A percentile compares a stretch with the other conserved stretches of the same genome.
These are phyloP conservation scores for Parelbella ahira DNA, from an alignment of 2,888 invertebrate genomes.

Conservation along the genomic window DNA sequence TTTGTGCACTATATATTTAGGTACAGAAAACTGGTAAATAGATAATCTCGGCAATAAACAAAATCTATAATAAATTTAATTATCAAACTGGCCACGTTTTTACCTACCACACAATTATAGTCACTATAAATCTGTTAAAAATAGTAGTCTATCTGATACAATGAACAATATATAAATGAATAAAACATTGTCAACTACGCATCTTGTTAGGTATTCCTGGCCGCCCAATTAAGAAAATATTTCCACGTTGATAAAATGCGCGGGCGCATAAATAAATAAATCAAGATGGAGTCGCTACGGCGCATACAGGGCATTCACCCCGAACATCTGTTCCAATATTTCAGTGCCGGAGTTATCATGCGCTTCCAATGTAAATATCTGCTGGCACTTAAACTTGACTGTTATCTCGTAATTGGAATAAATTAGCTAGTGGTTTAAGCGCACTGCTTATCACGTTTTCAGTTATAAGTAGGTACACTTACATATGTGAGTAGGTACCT, in stretches of 20 bases:
- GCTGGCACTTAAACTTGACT: constrained; percentile 34
- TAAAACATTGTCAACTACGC: constrained; percentile 24
- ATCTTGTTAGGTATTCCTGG: constrained; percentile 23
- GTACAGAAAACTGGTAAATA: too few relatives aligned
- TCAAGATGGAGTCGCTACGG: constrained; percentile 43
- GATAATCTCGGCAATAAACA: too few relatives aligned
- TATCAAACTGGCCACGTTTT: too few relatives aligned
- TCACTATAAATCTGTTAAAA: too few relatives aligned
- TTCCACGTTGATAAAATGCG: constrained; percentile 42
- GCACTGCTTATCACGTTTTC: constrained; percentile 22
- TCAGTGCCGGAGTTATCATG: constrained; percentile 62
- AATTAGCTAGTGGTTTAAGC: constrained; percentile 28
- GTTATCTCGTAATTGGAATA: constrained; percentile 42
- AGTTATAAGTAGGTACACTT: background rate
- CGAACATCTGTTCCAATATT: constrained; percentile 75
- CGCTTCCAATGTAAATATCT: constrained; percentile 45
- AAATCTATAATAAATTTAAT: too few relatives aligned
- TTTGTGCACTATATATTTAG: too few relatives aligned
- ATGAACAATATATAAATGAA: constrained; percentile 24
- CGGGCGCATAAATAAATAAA: constrained; percentile 58
- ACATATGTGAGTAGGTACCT: too few relatives aligned
- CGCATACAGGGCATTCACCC: constrained; percentile 64
- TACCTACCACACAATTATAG: too few relatives aligned
- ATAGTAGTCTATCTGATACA: too few relatives aligned
- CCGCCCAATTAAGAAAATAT: constrained; percentile 38